Evolutionary conservation across 1,140 invertebrate species (phyloP), one percentile per base, ranked within the genome.

Genomic region (Aphelenchoides besseyi): DNA sequence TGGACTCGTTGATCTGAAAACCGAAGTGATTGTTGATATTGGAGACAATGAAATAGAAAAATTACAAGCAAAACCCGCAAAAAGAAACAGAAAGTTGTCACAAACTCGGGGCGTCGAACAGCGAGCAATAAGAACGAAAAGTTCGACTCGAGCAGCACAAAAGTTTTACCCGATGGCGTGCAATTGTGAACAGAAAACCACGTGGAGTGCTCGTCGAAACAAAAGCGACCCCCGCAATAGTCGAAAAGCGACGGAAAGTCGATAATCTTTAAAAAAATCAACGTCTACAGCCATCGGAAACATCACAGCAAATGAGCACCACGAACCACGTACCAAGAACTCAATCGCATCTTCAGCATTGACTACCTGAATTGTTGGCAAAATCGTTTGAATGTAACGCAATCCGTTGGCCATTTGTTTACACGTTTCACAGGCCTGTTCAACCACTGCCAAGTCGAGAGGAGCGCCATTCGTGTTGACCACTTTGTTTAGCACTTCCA

Each of bases 391-490:
- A 16, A 66, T 12, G 30, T 66, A 66, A 1, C 26, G 16, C 12
- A 66, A n/a, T 12, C 32, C 30, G 30, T 66, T 33, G 1, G 63
- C 69, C 9, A 70, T 16, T 67, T 70, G 69, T 18, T 55, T 71
- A 36, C 69, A 71, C 0, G 62, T 28, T 69, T 70, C 69, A 52
- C 30, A 28, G 3, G 57, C 68, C 29, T 70, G 69, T 67, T 70
- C 69, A 48, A 70, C 53, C 12, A 67, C 54, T 16, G 62, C 16
- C 8, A 70, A 32, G 36, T 70, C 54, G 0, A 70, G 9, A 2
- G 69, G 69, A n/a, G 23, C 69, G 2, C 32, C 29, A 9, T 23
- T 23, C 23, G 29, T 70, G 5, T 28, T 18, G 8, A 70, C 32
- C 29, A 67, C 29, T 1, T 71, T 69, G 18, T 64, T 29, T 1